Base-by-base conservation (phyloP, 2,113 vertebrate species). In the Bos javanicus region DNA sequence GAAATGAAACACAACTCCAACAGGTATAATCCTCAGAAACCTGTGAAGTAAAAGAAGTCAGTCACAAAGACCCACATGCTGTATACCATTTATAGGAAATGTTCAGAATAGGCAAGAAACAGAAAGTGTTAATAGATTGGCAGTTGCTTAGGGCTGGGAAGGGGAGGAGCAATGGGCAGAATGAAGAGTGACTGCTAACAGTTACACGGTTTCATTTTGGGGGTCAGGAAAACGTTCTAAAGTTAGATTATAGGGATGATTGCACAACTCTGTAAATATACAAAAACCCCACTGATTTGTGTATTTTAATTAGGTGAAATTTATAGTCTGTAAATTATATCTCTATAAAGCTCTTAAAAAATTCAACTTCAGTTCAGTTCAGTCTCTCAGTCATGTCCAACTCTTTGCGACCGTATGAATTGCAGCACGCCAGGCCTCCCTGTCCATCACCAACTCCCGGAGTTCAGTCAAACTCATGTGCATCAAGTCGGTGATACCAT, bases 1-100 rank as follows among this genome's bases (percentile, higher is more conserved):
- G 14, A 95, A 94, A 94, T 46, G 16, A 88, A 96, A 30, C 71
- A 84, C 14, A 57, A 21, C 6, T 64, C 43, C 39, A 46, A 50
- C 33, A 74, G 39, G 67, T 59, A 82, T 82, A 83, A 92, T 59
- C 46, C 91, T 93, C 74, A 67, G 57, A 94, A 87, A 88, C 50
- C 74, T 10, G 52, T n/a, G 36, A 56, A 46, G 56, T 88, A 67
- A 94, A 93, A 89, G 50, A 52, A 85, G 50, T 26, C 56, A 48
- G 36, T 95, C 9, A 54, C 17, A 67, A 90, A 87, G 59, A 25
- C 23, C 39, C 62, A 85, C 26, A 60, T 91, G 10, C 14, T 50
- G 4, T 50, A 19, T 36, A 87, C 25, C 57, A 36, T 12, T 33
- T 54, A 50, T 23, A 48, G 28, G 7, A 80, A 95, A 81, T 74